phyloP scores from a whole-genome alignment of 2,797 vertebrate species.

The Propithecus perrieri region DNA sequence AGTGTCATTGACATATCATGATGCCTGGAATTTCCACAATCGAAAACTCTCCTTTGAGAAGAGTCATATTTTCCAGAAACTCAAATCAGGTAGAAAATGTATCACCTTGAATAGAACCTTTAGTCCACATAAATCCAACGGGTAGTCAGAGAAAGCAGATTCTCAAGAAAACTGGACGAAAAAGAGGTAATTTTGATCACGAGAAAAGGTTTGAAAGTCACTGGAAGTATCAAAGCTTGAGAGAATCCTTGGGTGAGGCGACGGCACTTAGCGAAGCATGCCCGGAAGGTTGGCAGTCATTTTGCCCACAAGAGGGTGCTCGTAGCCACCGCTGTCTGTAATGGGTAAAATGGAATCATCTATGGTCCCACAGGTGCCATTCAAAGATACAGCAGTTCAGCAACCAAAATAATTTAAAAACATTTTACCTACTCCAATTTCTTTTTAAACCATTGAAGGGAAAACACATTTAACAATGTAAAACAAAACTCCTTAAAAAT shows the following conservation, averaged over 20 bases:
- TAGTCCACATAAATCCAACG: neutral
- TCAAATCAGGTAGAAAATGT: neutral
- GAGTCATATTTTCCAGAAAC: neutral
- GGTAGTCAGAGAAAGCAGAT: neutral
- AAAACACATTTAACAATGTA: neutral
- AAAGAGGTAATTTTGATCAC: neutral
- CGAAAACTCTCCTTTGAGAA: neutral
- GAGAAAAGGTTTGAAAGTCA: neutral
- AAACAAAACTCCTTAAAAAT: neutral
- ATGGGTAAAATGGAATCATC: neutral
- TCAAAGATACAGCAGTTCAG: neutral
- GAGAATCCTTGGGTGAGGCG: neutral
- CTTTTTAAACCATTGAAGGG: neutral
- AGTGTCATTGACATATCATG: neutral
- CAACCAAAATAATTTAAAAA: neutral
- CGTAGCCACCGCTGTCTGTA: neutral
- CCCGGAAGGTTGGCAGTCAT: neutral
- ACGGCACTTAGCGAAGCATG: rapidly evolving
- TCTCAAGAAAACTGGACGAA: neutral
- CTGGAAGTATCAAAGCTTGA: neutral
- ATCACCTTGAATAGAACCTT: neutral
- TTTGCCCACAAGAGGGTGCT: neutral
- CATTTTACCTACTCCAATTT: neutral
- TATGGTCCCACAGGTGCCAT: neutral
- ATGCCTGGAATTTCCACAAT: neutral